Evolutionary conservation across 2,888 invertebrate species (phyloP), one percentile per base, ranked within the genome.

Genomic region (Antitype chi): DNA sequence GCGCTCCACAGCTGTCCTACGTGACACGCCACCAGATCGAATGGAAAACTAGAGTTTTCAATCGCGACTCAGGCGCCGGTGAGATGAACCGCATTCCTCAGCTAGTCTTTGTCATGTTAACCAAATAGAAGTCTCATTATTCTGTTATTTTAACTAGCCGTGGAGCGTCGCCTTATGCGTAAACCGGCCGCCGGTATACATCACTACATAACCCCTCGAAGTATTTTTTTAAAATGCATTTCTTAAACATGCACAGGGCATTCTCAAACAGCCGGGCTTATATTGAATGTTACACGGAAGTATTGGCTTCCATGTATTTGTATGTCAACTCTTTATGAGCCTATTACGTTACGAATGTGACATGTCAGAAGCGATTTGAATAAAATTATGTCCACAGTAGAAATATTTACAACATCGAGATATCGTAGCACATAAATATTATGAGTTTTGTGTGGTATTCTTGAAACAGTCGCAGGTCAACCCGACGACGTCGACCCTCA

Each of bases 141-240:
- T 94, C 94, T 94, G 95, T 93, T 95, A 96, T 96, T 96, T 96
- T 96, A 96, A 96, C 94, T 93, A 94, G 92, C 91, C 95, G 92
- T 94, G 91, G 89, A 80, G 77, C 78, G 72, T 71, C 62, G 80
- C 73, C 78, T 78, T 83, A 60, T 84, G 78, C 20, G 84, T 88
- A 80, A 81, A 84, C 87, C 85, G 79, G 79, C 76, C 79, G 77
- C 57, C 76, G n/a, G 62, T 74, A 70, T 70, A 72, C 80, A 84
- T 74, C 68, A 84, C 69, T 52, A 47, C 47, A 47, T 72, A 78
- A 84, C 72, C 80, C 77, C 69, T 76, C 55, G 7, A 53, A 78
- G 64, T 72, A 67, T 72, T 81, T 78, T 87, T 87, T 81, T 70
- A 72, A 72, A 82, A 81, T 70, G 74, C 76, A 78, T 80, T 64